Conservation (phyloP, 2,113 vertebrate species). For the Caracal caracal region DNA sequence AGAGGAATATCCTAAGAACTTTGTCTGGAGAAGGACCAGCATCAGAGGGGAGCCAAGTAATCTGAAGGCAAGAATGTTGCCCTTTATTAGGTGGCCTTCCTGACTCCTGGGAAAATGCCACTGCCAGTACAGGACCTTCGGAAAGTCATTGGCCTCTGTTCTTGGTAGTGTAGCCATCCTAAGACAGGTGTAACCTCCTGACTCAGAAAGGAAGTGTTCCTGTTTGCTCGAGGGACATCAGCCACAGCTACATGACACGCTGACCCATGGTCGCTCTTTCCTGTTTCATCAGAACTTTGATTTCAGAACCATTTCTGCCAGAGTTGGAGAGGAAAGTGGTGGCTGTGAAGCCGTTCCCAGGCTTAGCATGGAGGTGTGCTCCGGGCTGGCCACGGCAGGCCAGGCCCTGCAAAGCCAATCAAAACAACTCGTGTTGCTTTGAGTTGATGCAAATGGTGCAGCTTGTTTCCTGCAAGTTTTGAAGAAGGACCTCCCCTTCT, state of each 20-base stretch:
- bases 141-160: not conserved
- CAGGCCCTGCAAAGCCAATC: too few relatives aligned
- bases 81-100: not conserved
- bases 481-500: not conserved
- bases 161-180: not conserved
- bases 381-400: rapidly evolving
- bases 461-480: not conserved
- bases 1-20: not conserved
- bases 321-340: not conserved
- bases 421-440: not conserved
- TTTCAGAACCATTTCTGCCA: not conserved
- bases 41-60: not conserved
- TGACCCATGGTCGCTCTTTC: too few relatives aligned
- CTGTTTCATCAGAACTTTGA: not conserved
- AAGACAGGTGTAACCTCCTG: not conserved
- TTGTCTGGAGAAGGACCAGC: not conserved
- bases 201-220: not conserved
- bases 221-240: not conserved
- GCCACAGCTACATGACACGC: rapidly evolving
- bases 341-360: not conserved
- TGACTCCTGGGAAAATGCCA: too few relatives aligned
- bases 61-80: not conserved
- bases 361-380: not conserved
- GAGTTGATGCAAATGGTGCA: not conserved
- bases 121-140: not conserved